phyloP scores from a whole-genome alignment of 2,888 invertebrate genomes.

The Pseudoips prasinana region DNA sequence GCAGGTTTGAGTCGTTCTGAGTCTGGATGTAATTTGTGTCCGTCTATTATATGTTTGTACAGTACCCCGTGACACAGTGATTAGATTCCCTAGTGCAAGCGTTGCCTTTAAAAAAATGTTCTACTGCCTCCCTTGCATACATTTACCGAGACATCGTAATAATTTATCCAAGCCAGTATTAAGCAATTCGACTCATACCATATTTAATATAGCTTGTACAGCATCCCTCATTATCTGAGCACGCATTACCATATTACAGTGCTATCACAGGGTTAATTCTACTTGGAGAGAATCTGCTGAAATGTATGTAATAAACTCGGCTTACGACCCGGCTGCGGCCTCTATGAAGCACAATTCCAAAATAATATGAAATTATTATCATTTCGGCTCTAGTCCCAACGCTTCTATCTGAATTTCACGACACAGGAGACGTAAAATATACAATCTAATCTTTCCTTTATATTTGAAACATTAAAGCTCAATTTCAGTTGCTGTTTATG shows the following conservation, averaged over 20 bases:
- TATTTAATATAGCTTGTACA: too few relatives aligned
- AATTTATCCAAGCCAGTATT: too few relatives aligned
- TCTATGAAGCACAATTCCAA: slow-evolving; percentile 35
- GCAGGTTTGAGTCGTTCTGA: too few relatives aligned
- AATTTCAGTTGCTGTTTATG: slow-evolving; percentile 7
- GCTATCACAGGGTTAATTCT: slow-evolving; percentile 30
- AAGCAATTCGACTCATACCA: too few relatives aligned
- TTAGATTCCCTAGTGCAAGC: too few relatives aligned
- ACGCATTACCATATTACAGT: slow-evolving; percentile 23
- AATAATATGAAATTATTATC: slow-evolving; percentile 41
- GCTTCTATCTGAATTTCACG: slow-evolving; percentile 30
- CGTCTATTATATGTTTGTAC: too few relatives aligned
- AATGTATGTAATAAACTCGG: slow-evolving; percentile 36
- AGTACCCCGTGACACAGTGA: too few relatives aligned
- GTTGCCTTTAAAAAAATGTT: too few relatives aligned
- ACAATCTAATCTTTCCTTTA: slow-evolving; percentile 9
- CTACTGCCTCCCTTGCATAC: too few relatives aligned
- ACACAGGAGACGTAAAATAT: slow-evolving; percentile 22
- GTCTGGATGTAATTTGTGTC: too few relatives aligned
- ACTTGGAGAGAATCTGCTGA: slow-evolving; percentile 35
- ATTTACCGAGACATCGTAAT: too few relatives aligned
- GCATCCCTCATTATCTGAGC: slow-evolving; percentile 23
- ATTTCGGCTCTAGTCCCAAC: slow-evolving; percentile 29
- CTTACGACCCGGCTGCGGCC: slow-evolving; percentile 27
- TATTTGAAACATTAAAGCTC: slow-evolving; percentile 3